Base-by-base conservation (phyloP, 2,888 invertebrate genomes). In the Chymomyza procnemis region DNA sequence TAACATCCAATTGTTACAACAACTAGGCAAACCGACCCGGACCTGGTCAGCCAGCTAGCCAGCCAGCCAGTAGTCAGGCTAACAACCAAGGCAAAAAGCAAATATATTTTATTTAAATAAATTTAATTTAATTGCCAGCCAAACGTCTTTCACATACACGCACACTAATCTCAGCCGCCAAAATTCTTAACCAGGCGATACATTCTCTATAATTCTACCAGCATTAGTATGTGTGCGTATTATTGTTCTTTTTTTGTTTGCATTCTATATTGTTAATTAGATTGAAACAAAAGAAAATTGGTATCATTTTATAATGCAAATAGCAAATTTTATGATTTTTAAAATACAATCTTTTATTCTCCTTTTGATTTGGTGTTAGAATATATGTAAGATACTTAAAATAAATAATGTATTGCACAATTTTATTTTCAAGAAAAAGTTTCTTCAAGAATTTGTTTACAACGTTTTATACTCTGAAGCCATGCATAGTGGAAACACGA, bases 101-200 rank as follows among this genome's bases (percentile, higher is more conserved):
- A 80, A 80, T 84, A 76, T 76, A 80, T 84, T 85, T 84, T 78
- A 80, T 80, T 87, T 80, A 79, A 87, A 88, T 88, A 85, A 84
- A 88, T 87, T 80, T 77, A 68, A 81, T 87, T 85, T 88, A 88
- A 88, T 88, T 88, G 88, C 85, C 84, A 88, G 82, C 74, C 74
- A 76, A 71, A 61, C 61, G 59, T 60, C 22, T 50, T 30, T 56
- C 19, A 61, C 67, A 48, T 62, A 61, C 19, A n/a, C 55, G 61
- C 67, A 67, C 52, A 64, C 64, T 58, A 57, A 71, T 54, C 57
- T 22, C 59, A 66, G 64, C 68, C 56, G 50, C 26, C 61, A 59
- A 12, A 41, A 59, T 47, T 47, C 47, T 59, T 59, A 46, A 46
- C 59, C 59, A 59, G 59, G 41, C 50, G 34, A 2, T 41, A 41